A percentile compares a stretch with the other conserved stretches of the same genome.
Evolutionary conservation across 2,113 vertebrate genomes (phyloP).

Genomic region (Dicerorhinus sumatrensis): DNA sequence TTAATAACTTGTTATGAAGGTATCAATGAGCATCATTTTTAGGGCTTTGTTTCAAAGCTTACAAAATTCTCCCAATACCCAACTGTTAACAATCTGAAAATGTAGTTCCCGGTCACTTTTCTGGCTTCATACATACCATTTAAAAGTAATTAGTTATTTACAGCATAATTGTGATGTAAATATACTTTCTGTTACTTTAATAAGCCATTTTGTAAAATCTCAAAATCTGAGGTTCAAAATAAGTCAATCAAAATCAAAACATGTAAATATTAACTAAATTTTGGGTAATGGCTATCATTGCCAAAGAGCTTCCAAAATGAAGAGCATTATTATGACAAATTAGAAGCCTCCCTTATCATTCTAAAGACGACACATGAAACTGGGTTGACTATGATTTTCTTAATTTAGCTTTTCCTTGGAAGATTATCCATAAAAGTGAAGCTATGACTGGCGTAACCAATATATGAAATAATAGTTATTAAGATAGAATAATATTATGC

Average conservation of each 20-base stretch:
- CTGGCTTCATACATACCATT: not conserved
- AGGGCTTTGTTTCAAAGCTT: not conserved
- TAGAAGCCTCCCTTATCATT: not conserved
- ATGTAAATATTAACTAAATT: not conserved
- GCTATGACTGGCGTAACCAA: not conserved
- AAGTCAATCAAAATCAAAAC: not conserved
- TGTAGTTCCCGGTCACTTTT: not conserved
- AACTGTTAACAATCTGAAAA: constrained; percentile 1
- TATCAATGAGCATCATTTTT: not conserved
- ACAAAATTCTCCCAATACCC: not conserved
- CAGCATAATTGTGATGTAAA: not conserved
- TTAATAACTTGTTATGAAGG: constrained; percentile 45
- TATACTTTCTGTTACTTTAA: not conserved
- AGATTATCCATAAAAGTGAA: constrained; percentile 41
- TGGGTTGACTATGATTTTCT: not conserved
- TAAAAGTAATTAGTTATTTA: constrained; percentile 22
- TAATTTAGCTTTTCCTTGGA: constrained; percentile 22
- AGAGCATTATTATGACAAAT: not conserved
- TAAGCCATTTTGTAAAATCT: not conserved
- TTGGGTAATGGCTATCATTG: not conserved
- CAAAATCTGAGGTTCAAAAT: not conserved
- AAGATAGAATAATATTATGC: not conserved
- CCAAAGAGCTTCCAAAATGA: constrained; percentile 4
- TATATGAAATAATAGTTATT: constrained; percentile 42
- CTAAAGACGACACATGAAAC: not conserved